Conservation (phyloP, 2,888 invertebrate species). For the Ommatoiulus sabulosus region DNA sequence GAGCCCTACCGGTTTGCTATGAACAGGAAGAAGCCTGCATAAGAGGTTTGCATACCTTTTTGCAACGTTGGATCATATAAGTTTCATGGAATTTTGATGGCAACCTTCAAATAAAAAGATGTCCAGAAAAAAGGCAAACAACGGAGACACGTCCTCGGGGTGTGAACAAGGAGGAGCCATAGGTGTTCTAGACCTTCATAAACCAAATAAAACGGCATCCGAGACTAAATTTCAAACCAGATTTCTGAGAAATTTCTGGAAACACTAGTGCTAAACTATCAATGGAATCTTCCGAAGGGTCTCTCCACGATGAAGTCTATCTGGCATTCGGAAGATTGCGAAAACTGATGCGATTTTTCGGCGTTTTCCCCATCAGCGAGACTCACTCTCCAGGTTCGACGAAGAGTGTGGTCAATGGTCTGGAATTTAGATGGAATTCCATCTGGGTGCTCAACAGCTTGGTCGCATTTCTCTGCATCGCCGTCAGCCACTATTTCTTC, state of each 20-base stretch:
- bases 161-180: not conserved
- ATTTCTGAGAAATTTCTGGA: not conserved
- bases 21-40: too few species aligned
- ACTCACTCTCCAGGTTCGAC: not conserved
- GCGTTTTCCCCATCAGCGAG: not conserved
- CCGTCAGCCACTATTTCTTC: not conserved
- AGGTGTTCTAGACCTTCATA: too few species aligned
- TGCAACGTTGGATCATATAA: too few species aligned
- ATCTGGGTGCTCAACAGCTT: not conserved
- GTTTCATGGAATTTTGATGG: too few species aligned
- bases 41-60: too few species aligned
- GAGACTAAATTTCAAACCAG: too few species aligned
- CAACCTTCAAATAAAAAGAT: too few species aligned
- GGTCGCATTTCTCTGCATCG: not conserved
- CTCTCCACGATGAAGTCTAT: not conserved
- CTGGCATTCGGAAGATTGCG: not conserved
- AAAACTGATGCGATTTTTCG: not conserved
- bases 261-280: not conserved
- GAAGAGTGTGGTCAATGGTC: not conserved
- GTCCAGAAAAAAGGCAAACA: not conserved
- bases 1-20: too few species aligned
- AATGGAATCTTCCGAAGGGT: not conserved
- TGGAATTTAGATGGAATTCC: not conserved
- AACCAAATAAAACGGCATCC: too few species aligned
- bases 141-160: not conserved